Percentiles rank a stretch among this genome's conserved stretches.
These are phyloP conservation scores for Nephrotoma flavescens DNA, from an alignment of 2,888 invertebrate species.

Conservation along the genomic window DNA sequence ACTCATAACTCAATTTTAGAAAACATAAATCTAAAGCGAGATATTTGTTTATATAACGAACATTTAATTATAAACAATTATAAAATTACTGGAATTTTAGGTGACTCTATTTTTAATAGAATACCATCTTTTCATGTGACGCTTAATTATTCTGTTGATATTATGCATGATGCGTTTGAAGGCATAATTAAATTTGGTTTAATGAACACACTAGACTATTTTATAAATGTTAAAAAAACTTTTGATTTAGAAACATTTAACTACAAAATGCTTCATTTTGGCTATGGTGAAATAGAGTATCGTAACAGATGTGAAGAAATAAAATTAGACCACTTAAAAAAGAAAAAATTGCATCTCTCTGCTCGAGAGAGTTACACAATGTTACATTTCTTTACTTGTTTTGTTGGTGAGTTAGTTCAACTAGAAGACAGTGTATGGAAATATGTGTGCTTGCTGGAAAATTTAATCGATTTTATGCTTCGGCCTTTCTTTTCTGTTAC, in stretches of 20 bases:
- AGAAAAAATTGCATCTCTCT: not conserved
- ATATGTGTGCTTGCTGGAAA: not conserved
- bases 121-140: not conserved
- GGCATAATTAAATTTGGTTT: not conserved
- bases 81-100: too few relatives aligned
- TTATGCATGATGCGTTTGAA: not conserved
- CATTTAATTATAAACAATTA: too few relatives aligned
- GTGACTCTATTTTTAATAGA: too few relatives aligned
- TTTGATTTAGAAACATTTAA: not conserved
- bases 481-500: not conserved
- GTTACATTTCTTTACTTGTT: not conserved
- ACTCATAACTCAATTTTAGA: too few relatives aligned
- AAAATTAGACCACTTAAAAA: not conserved
- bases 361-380: not conserved
- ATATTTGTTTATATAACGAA: too few relatives aligned
- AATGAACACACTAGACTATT: not conserved
- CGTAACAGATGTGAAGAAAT: not conserved
- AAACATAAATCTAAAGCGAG: too few relatives aligned
- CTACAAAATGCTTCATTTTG: not conserved
- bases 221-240: not conserved
- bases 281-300: not conserved
- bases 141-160: not conserved
- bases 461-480: not conserved
- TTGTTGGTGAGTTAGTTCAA: not conserved
- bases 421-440: not conserved